Conservation (phyloP, 2,113 vertebrate genomes). For the Hiodon tergisus region DNA sequence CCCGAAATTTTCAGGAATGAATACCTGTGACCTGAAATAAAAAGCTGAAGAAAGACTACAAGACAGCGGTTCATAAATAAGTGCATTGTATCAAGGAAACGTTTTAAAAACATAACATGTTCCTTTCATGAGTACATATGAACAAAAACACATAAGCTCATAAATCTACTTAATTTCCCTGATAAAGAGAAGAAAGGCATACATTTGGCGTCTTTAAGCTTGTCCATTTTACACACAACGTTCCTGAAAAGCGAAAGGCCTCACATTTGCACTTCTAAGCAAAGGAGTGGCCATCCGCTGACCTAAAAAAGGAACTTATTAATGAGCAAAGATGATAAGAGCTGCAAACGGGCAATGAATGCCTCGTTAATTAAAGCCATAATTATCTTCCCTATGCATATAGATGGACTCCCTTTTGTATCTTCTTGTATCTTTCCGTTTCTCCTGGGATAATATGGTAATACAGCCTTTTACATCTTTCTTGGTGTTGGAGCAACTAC, state of each 20-base stretch:
- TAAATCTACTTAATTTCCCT: not conserved
- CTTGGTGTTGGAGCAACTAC: constrained; percentile 28
- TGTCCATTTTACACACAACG: constrained; percentile 13
- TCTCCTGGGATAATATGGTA: constrained; percentile 44
- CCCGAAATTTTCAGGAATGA: too few relatives aligned
- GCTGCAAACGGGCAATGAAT: constrained; percentile 25
- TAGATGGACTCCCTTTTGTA: constrained; percentile 50
- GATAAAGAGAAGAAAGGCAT: not conserved
- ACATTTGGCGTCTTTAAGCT: constrained; percentile 20
- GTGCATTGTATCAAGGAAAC: not conserved
- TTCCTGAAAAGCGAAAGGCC: not conserved
- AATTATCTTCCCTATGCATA: constrained; percentile 48
- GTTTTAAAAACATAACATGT: not conserved
- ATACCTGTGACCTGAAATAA: too few relatives aligned
- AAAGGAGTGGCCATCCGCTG: constrained; percentile 33
- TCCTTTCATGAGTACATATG: too few relatives aligned
- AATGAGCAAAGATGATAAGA: constrained; percentile 42
- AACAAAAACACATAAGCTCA: not conserved
- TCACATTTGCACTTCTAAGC: constrained; percentile 61
- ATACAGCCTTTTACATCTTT: constrained; percentile 43
- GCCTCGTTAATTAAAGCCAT: constrained; percentile 51
- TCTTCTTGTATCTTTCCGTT: constrained; percentile 37
- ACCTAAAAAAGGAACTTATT: constrained; percentile 36
- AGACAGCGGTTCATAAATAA: not conserved
- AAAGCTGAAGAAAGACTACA: too few relatives aligned